Conservation (phyloP, 2,888 invertebrate species). For the Cheilosia vernalis region DNA sequence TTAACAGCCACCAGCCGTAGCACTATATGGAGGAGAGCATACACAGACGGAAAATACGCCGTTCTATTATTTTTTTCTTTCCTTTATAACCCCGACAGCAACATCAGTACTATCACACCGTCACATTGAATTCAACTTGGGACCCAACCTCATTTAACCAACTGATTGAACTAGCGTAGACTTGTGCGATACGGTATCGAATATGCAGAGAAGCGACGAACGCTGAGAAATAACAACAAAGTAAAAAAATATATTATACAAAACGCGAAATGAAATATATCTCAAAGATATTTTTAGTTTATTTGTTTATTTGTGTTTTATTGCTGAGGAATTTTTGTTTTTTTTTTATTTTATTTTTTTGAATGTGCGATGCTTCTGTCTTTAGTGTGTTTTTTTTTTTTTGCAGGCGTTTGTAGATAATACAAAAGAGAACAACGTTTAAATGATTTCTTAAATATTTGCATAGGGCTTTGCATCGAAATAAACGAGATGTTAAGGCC, state of each 20-base stretch:
- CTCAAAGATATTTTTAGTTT: constrained; percentile 70
- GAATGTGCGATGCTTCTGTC: constrained; percentile 6
- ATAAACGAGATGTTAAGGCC: no score
- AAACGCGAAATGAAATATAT: constrained; percentile 62
- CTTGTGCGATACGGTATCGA: neutral
- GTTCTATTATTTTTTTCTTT: neutral
- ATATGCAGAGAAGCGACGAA: neutral
- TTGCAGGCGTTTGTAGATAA: no score
- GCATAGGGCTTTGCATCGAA: no score
- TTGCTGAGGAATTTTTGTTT: constrained; percentile 58
- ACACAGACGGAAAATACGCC: constrained; percentile 50
- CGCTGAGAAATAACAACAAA: constrained; percentile 16
- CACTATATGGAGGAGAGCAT: constrained; percentile 32
- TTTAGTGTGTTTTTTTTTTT: constrained; percentile 14
- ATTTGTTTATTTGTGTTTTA: constrained; percentile 70
- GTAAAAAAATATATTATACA: constrained; percentile 5
- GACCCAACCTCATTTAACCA: constrained; percentile 24
- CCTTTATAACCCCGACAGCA: neutral
- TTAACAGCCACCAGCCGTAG: constrained; percentile 51
- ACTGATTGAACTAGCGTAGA: constrained; percentile 3
- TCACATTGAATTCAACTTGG: constrained; percentile 5
- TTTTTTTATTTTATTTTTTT: constrained; percentile 31
- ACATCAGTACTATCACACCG: constrained; percentile 2
- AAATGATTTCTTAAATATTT: no score
- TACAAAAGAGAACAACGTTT: no score